phyloP scores from a whole-genome alignment of 2,888 invertebrate genomes.

The Aspidiotus rigidus region DNA sequence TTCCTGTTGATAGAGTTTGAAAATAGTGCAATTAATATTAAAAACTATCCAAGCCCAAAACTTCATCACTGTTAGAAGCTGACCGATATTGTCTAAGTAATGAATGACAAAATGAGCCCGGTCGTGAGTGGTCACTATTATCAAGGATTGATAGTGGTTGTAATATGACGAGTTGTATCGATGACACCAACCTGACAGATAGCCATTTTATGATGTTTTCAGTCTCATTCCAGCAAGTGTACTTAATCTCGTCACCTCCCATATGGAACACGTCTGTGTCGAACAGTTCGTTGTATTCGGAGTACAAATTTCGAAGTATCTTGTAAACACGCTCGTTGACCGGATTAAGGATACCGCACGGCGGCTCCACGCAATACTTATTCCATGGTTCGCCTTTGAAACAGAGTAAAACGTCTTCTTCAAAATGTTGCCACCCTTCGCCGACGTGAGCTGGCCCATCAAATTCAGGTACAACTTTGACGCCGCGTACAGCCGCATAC shows the following conservation, averaged over 20 bases:
- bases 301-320: conserved; percentile 59
- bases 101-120: too few species aligned
- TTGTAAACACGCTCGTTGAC: conserved; percentile 59
- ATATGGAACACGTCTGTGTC: conserved; percentile 54
- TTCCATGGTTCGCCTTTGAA: conserved; percentile 49
- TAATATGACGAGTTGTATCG: too few species aligned
- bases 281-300: conserved; percentile 38
- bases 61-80: too few species aligned
- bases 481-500: conserved; percentile 70
- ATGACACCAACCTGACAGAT: conserved; percentile 40
- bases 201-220: conserved; percentile 60
- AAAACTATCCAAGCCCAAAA: too few species aligned
- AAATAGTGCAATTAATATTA: too few species aligned
- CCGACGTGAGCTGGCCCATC: conserved; percentile 75
- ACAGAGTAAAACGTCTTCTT: conserved; percentile 47
- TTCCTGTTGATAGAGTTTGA: too few species aligned
- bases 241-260: conserved; percentile 59
- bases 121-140: too few species aligned
- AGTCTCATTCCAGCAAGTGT: conserved; percentile 68
- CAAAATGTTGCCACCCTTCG: conserved; percentile 47
- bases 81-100: too few species aligned
- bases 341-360: conserved; percentile 75
- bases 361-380: conserved; percentile 64
- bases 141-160: too few species aligned
- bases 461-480: conserved; percentile 77